phyloP scores from a whole-genome alignment of 2,113 vertebrate genomes.

The Myrmecobius fasciatus region DNA sequence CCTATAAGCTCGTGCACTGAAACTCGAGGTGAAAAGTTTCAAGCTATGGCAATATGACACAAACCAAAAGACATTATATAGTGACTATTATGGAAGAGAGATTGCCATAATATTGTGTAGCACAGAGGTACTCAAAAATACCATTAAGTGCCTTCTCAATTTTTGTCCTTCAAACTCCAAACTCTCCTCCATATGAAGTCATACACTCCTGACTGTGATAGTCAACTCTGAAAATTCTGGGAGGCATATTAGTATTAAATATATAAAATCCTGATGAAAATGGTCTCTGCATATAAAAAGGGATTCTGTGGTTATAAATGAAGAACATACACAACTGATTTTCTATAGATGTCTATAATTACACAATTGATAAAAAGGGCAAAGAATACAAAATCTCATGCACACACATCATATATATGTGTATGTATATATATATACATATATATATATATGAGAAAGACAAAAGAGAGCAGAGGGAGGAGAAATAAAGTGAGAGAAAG shows the following conservation, averaged over 20 bases:
- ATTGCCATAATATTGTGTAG: neutral
- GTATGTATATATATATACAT: too few relatives aligned
- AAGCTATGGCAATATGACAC: neutral
- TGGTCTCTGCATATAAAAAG: neutral
- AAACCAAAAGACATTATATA: neutral
- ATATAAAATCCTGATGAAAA: neutral
- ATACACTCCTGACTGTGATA: neutral
- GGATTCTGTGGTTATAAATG: neutral
- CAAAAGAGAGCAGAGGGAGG: neutral
- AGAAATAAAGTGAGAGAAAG: too few relatives aligned
- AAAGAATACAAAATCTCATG: neutral
- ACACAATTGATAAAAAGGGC: neutral
- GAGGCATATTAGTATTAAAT: neutral
- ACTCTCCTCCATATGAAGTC: neutral
- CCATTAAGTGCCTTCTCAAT: neutral
- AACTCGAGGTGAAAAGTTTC: neutral
- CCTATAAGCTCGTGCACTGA: neutral
- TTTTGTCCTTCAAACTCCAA: neutral
- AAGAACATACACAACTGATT: neutral
- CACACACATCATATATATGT: too few relatives aligned
- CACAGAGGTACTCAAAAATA: neutral
- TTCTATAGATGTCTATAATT: neutral
- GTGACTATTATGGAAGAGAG: neutral
- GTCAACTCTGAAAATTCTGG: neutral
- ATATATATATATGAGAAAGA: neutral